These are phyloP conservation scores for Isichthys henryi DNA, from an alignment of 2,113 vertebrate genomes.

Conservation along the genomic window DNA sequence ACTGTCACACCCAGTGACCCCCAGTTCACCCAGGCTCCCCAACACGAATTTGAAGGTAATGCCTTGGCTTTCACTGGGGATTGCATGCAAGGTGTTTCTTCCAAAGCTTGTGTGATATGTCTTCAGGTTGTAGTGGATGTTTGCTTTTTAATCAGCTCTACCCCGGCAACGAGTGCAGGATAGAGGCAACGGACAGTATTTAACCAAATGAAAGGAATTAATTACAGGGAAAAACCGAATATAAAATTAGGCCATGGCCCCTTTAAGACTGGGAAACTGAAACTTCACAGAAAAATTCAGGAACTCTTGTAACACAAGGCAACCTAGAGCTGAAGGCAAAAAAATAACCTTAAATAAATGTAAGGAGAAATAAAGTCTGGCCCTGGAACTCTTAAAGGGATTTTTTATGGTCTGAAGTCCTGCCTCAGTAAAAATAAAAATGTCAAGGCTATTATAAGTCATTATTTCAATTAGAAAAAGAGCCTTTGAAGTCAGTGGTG, in stretches of 20 bases:
- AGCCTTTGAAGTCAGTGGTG: constrained; percentile 2
- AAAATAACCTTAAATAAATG: neutral
- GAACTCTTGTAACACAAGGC: neutral
- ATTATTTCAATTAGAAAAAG: constrained; percentile 1
- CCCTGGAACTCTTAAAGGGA: neutral
- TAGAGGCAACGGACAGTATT: neutral
- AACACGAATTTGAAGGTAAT: neutral
- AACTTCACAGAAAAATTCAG: neutral
- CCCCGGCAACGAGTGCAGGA: neutral
- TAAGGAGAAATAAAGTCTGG: neutral
- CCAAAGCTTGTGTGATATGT: neutral
- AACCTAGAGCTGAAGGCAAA: neutral
- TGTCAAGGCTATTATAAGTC: neutral
- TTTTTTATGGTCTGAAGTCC: neutral
- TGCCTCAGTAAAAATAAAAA: neutral
- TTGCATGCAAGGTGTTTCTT: neutral
- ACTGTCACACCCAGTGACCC: neutral
- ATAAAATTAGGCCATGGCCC: neutral
- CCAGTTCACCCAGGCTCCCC: neutral
- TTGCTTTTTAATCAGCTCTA: neutral
- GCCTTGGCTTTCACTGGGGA: neutral
- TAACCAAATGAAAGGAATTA: neutral
- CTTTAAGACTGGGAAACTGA: neutral
- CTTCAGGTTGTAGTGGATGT: neutral
- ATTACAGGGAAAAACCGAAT: neutral